A percentile compares a stretch with the other conserved stretches of the same genome.
Evolutionary conservation across 2,797 vertebrate genomes (phyloP).

Genomic region (Onychomys leucogaster): DNA sequence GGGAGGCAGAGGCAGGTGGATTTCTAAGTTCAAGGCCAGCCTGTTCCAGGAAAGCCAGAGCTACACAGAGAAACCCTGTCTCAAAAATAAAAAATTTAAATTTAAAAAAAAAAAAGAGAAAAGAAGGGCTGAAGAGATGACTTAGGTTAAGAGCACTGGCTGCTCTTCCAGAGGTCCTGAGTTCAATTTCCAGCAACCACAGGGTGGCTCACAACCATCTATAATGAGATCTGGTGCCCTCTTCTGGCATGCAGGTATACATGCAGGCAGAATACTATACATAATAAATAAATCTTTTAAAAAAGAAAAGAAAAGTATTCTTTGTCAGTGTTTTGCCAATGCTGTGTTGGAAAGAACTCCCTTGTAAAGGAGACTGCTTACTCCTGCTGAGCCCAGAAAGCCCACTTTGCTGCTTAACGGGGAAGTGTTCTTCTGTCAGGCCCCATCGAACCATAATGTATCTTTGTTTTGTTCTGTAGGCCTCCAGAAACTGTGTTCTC

Average conservation of each 20-base stretch:
- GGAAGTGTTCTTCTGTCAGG: not conserved
- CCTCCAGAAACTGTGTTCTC: not conserved
- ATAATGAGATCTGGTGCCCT: not conserved
- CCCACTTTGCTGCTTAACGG: not conserved
- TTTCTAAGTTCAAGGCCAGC: not conserved
- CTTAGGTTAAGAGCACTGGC: not conserved
- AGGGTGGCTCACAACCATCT: not conserved
- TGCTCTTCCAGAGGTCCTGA: not conserved
- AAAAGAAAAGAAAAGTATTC: not conserved
- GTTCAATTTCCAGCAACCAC: not conserved
- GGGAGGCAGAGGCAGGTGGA: not conserved
- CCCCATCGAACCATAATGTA: not conserved
- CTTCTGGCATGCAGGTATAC: not conserved
- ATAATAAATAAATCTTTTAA: too few species aligned
- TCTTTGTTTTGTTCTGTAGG: constrained; percentile 19
- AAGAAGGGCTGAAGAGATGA: not conserved
- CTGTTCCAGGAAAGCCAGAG: not conserved
- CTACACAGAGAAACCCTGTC: not conserved
- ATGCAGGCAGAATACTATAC: not conserved
- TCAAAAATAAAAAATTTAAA: not conserved
- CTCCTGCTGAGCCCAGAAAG: not conserved
- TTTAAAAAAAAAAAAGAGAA: too few species aligned
- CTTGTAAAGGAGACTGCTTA: not conserved
- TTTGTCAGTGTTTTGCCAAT: not conserved
- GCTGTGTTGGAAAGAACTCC: not conserved